A percentile compares a stretch with the other conserved stretches of the same genome.
phyloP scores from a whole-genome alignment of 2,113 vertebrate genomes.

The Pachycephala philippinensis region DNA sequence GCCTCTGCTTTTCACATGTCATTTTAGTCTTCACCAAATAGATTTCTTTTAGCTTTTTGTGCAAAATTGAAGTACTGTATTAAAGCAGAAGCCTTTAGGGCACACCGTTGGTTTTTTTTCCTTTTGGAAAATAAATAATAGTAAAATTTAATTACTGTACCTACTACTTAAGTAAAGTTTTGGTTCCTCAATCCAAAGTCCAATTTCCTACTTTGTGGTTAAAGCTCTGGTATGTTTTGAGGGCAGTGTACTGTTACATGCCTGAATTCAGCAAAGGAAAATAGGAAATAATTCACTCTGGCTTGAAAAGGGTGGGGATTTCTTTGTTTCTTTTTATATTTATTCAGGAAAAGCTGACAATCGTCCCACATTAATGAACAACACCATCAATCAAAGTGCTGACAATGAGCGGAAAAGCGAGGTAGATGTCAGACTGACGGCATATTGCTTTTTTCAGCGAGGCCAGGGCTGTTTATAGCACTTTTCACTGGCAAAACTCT shows the following conservation, averaged over 20 bases:
- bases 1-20: constrained; percentile 20
- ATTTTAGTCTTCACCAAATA: constrained; percentile 58
- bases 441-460: constrained; percentile 80
- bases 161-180: constrained; percentile 42
- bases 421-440: constrained; percentile 83
- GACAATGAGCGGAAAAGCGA: constrained; percentile 98
- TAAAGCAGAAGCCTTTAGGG: constrained; percentile 35
- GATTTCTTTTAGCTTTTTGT: constrained; percentile 61
- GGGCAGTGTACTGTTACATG: constrained; percentile 65
- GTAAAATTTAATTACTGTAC: constrained; percentile 50
- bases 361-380: constrained; percentile 95
- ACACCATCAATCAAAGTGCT: constrained; percentile 91
- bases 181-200: constrained; percentile 34
- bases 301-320: constrained; percentile 84
- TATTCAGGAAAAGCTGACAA: constrained; percentile 98
- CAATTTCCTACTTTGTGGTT: constrained; percentile 65
- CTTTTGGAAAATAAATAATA: constrained; percentile 53
- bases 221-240: constrained; percentile 62
- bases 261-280: constrained; percentile 74
- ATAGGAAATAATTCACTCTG: constrained; percentile 84
- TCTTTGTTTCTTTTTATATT: constrained; percentile 99
- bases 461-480: constrained; percentile 83
- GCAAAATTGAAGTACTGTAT: constrained; percentile 45
- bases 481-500: constrained; percentile 77
- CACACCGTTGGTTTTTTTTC: neutral